A percentile compares a stretch with the other conserved stretches of the same genome.
These are phyloP conservation scores for Epizoanthus scotinus DNA, from an alignment of 92 coral and sea anemone genomes.

Conservation along the genomic window DNA sequence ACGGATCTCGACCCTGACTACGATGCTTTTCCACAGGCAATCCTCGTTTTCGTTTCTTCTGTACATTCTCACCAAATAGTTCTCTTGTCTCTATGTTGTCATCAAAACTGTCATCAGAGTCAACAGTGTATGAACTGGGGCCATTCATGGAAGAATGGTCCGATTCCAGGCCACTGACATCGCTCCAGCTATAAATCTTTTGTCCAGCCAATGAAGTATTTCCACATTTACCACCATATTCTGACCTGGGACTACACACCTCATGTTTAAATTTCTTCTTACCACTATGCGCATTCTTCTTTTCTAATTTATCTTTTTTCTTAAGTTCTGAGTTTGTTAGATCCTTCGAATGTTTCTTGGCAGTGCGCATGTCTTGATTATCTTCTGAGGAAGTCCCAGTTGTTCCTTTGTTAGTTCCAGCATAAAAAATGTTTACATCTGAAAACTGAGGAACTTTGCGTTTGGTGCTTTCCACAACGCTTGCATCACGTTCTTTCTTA, in stretches of 20 bases:
- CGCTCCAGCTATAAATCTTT: neutral
- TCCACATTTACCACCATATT: neutral
- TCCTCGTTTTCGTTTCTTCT: neutral
- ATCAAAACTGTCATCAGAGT: constrained; percentile 63
- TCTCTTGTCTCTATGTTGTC: constrained; percentile 32
- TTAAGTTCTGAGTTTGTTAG: neutral
- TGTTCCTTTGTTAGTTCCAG: neutral
- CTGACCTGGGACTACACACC: constrained; percentile 9
- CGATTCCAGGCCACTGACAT: neutral
- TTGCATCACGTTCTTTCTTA: constrained; percentile 10
- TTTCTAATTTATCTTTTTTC: neutral
- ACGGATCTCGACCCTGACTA: neutral
- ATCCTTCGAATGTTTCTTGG: neutral
- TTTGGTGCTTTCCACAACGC: neutral
- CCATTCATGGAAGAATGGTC: neutral
- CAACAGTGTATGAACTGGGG: constrained; percentile 31
- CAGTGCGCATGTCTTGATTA: neutral
- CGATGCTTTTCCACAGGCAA: neutral
- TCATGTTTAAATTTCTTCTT: neutral
- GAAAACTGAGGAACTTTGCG: constrained; percentile 31
- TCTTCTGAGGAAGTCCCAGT: neutral
- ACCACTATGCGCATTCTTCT: neutral
- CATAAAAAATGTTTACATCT: constrained; percentile 39
- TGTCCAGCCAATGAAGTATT: neutral
- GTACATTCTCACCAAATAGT: constrained; percentile 12